Conservation (phyloP, 2,113 vertebrate species). For the Cygnus atratus region DNA sequence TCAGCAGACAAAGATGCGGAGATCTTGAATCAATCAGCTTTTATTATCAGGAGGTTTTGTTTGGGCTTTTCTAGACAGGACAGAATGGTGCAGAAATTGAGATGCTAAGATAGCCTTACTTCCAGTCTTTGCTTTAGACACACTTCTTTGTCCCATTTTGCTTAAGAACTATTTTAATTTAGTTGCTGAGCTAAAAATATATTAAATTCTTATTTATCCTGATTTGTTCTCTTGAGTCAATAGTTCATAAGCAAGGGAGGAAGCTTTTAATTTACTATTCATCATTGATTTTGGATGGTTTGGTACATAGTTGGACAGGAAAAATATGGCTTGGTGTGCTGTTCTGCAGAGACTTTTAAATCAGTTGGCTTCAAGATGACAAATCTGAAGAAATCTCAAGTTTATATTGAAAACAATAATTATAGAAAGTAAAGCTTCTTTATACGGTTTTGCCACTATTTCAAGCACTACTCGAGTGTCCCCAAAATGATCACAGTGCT, state of each 20-base stretch:
- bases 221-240: neutral
- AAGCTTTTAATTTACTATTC: neutral
- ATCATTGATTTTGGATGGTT: neutral
- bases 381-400: neutral
- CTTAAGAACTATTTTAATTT: neutral
- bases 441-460: neutral
- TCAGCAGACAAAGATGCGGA: neutral
- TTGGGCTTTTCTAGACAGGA: neutral
- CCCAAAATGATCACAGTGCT: neutral
- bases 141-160: accelerated
- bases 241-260: neutral
- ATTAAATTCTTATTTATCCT: neutral
- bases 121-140: neutral
- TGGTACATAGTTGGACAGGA: neutral
- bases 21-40: neutral
- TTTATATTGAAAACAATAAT: neutral
- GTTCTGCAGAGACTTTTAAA: neutral
- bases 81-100: neutral
- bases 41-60: neutral
- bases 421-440: neutral
- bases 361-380: neutral
- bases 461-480: neutral
- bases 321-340: neutral
- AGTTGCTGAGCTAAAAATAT: neutral
- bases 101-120: neutral